These are phyloP conservation scores for Trachops cirrhosus DNA, from an alignment of 2,797 vertebrate genomes.

Conservation along the genomic window DNA sequence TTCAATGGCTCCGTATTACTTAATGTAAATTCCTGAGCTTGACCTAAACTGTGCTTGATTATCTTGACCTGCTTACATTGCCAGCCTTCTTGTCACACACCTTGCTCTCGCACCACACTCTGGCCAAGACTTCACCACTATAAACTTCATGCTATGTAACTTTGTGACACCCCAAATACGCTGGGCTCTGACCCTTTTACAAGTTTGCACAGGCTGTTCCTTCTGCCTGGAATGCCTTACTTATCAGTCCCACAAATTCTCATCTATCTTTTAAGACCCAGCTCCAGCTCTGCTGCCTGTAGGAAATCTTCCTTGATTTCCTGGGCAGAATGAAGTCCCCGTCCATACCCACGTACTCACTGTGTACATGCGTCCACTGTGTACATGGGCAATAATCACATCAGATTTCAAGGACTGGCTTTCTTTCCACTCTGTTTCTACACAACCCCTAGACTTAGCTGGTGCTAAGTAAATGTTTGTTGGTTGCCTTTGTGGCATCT, in stretches of 20 bases:
- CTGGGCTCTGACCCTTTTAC: not conserved
- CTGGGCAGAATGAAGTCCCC: not conserved
- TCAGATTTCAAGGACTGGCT: not conserved
- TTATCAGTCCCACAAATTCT: not conserved
- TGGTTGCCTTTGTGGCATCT: not conserved
- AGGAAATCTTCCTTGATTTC: not conserved
- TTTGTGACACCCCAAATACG: not conserved
- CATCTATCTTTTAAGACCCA: not conserved
- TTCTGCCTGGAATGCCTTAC: not conserved
- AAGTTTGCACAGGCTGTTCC: not conserved
- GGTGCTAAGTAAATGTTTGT: not conserved
- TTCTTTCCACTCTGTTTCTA: not conserved
- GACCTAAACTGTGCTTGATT: not conserved
- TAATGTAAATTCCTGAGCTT: not conserved
- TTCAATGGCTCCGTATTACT: not conserved
- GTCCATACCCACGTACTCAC: fast-evolving
- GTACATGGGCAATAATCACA: not conserved
- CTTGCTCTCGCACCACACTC: fast-evolving
- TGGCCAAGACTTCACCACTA: not conserved
- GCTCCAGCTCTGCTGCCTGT: not conserved
- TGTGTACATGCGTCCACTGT: not conserved
- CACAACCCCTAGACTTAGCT: not conserved
- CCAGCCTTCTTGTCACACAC: not conserved
- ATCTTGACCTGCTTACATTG: not conserved
- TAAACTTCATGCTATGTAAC: too few species aligned